Evolutionary conservation across 2,113 vertebrate genomes (phyloP).

Genomic region (Hippocampus barbouri): DNA sequence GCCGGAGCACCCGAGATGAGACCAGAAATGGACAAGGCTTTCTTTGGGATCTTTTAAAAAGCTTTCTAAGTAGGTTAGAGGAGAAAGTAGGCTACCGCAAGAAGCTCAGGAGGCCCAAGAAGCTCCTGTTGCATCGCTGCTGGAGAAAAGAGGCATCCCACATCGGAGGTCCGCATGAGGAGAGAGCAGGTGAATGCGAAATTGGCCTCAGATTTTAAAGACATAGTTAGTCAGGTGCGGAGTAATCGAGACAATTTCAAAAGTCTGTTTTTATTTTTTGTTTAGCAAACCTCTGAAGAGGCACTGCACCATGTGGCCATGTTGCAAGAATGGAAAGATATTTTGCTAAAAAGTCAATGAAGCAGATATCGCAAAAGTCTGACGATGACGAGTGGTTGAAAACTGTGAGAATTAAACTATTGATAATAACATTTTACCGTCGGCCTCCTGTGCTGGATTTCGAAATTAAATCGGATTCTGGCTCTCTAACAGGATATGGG

Average conservation of each 20-base stretch:
- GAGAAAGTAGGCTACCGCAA: conserved; percentile 72
- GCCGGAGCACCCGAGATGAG: conserved; percentile 40
- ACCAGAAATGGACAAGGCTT: conserved; percentile 65
- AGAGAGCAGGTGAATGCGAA: conserved; percentile 5
- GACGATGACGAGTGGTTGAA: no score
- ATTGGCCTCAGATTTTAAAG: conserved; percentile 30
- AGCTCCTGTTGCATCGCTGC: conserved; percentile 59
- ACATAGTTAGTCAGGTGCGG: conserved; percentile 1
- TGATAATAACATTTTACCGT: no score
- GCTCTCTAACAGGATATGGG: no score
- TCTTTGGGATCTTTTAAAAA: conserved; percentile 73
- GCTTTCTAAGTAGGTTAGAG: conserved; percentile 74
- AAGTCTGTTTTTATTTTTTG: background rate
- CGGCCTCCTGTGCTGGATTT: no score
- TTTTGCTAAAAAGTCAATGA: background rate
- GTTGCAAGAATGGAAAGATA: background rate
- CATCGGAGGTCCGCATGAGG: conserved; percentile 52
- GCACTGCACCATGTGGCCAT: background rate
- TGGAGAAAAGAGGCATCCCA: conserved; percentile 66
- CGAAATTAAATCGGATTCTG: no score
- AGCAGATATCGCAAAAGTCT: background rate
- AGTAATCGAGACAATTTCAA: background rate
- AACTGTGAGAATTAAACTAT: no score
- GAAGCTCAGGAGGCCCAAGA: conserved; percentile 63
- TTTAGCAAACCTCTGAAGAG: background rate